Percentiles rank a stretch among this genome's conserved stretches.
Evolutionary conservation across 2,113 vertebrate genomes (phyloP).

Genomic region (Enhydra lutris): DNA sequence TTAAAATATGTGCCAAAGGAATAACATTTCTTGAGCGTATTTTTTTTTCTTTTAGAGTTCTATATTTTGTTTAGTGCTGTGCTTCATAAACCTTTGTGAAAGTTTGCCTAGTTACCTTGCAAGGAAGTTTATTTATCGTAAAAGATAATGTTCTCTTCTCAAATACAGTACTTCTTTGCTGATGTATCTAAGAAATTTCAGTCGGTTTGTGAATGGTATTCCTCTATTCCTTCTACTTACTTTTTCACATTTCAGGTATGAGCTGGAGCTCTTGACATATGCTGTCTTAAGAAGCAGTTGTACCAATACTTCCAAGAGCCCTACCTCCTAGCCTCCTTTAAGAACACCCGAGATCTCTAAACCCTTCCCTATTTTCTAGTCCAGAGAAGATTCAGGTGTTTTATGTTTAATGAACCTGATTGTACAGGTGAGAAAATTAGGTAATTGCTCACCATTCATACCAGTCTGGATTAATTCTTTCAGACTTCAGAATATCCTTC

Average conservation of each 20-base stretch:
- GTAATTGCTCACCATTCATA: not conserved
- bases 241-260: not conserved
- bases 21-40: not conserved
- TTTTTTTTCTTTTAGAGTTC: slow-evolving; percentile 35
- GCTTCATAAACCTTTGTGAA: slow-evolving; percentile 44
- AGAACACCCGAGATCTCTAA: slow-evolving; percentile 16
- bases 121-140: slow-evolving; percentile 57
- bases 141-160: slow-evolving; percentile 47
- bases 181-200: not conserved
- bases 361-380: not conserved
- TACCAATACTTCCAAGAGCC: not conserved
- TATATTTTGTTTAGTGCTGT: not conserved
- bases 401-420: slow-evolving; percentile 11
- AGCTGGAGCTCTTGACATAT: not conserved
- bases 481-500: not conserved
- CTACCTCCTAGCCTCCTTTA: not conserved
- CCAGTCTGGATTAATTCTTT: not conserved
- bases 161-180: slow-evolving; percentile 14
- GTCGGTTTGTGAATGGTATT: not conserved
- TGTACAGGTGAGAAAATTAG: not conserved
- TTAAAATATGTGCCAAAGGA: slow-evolving; percentile 63
- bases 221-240: not conserved
- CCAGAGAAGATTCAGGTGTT: not conserved
- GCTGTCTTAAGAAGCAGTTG: not conserved
- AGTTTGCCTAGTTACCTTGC: slow-evolving; percentile 29